These are phyloP conservation scores for Plebejus melissa DNA, from an alignment of 2,888 invertebrate genomes.

Conservation along the genomic window DNA sequence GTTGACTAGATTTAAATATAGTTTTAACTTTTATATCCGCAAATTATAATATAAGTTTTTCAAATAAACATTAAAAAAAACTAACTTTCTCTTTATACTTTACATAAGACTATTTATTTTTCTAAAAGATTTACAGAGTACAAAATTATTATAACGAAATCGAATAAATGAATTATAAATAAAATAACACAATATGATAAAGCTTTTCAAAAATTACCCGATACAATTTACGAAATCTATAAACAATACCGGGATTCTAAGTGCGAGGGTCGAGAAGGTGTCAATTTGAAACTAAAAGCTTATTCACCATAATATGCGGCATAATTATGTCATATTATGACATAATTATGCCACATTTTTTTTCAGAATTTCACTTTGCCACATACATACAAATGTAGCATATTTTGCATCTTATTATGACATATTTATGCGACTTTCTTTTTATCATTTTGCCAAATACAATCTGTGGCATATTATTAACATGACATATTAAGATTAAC, in stretches of 20 bases:
- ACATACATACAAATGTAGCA: too few relatives aligned
- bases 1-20: too few relatives aligned
- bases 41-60: background rate
- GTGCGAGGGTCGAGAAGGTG: background rate
- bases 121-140: background rate
- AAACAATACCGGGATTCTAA: background rate
- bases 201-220: background rate
- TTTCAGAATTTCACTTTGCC: background rate
- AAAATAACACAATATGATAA: background rate
- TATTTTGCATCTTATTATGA: too few relatives aligned
- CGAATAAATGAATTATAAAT: conserved; percentile 1
- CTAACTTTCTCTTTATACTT: background rate
- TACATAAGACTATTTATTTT: conserved; percentile 4
- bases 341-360: background rate
- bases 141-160: background rate
- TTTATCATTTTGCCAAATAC: background rate
- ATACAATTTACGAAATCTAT: background rate
- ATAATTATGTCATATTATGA: background rate
- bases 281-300: background rate
- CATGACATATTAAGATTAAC: too few relatives aligned
- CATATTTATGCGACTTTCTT: background rate
- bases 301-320: background rate
- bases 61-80: background rate
- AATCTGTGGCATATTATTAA: too few relatives aligned
- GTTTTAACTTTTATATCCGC: too few relatives aligned